phyloP scores from a whole-genome alignment of 2,113 vertebrate genomes.

The Nansenia antarctica region DNA sequence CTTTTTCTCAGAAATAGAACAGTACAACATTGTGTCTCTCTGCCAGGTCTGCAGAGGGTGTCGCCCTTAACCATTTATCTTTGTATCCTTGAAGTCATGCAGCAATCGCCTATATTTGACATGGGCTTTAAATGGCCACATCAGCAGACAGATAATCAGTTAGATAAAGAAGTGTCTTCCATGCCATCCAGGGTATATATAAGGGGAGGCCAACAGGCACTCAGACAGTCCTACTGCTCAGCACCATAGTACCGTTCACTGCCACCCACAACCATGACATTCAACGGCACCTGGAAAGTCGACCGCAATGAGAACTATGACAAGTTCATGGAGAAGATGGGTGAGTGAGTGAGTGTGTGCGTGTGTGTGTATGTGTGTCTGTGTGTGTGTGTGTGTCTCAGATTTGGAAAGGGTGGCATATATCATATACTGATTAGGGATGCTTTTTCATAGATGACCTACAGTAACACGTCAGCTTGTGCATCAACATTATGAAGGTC shows the following conservation, averaged over 20 bases:
- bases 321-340: slow-evolving; percentile 89
- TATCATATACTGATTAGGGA: background rate
- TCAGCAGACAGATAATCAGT: slow-evolving; percentile 74
- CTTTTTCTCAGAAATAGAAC: slow-evolving; percentile 39
- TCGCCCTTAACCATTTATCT: slow-evolving; percentile 54
- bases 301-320: slow-evolving; percentile 87
- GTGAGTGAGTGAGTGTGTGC: slow-evolving; percentile 70
- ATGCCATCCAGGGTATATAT: slow-evolving; percentile 46
- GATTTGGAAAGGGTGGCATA: background rate
- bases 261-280: slow-evolving; percentile 75
- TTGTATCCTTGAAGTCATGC: slow-evolving; percentile 44
- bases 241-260: slow-evolving; percentile 3
- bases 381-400: background rate
- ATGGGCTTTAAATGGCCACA: slow-evolving; percentile 82
- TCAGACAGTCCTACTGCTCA: background rate
- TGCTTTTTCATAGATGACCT: background rate
- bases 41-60: slow-evolving; percentile 30
- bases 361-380: background rate
- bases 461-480: background rate
- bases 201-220: slow-evolving; percentile 38
- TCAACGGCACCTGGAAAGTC: slow-evolving; percentile 85
- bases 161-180: slow-evolving; percentile 81
- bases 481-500: no score
- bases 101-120: slow-evolving; percentile 43
- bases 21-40: slow-evolving; percentile 53